Base-by-base conservation (phyloP, 2,113 vertebrate species). In the Serinus canaria region DNA sequence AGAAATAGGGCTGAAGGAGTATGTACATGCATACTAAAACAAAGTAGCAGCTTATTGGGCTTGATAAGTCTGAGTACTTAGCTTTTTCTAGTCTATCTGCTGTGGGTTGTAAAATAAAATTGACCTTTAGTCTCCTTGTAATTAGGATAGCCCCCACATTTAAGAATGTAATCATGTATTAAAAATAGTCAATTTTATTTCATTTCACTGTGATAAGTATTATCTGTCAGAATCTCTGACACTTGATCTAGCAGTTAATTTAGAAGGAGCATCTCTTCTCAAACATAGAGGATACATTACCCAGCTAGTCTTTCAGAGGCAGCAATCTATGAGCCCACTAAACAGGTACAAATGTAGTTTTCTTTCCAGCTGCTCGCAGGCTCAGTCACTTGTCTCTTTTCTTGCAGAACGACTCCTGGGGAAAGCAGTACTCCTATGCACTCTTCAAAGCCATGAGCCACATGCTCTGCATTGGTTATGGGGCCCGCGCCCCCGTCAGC, bases 361-460 rank as follows among this genome's bases (percentile, higher is more conserved):
- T 43, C 56, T 63, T 33, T 74, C 83, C 72, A 52, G 47, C 58
- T 59, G 41, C 58, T 79, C 47, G 41, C 76, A 95, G 74, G 80
- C 89, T 97, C 89, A 90, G 86, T 85, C 77, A 92, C 13, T 89
- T 91, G 72, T 82, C 83, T 95, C 41, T 89, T 95, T 81, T 95
- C 60, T 97, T 98, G 49, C 98, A 99, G 99, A 99, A 99, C 1
- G 99, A 99, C 84, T 99, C 99, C 77, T 99, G 99, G 99, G 99
- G 99, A 91, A 99, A 99, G 97, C 99, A 99, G 96, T 99, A 99
- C 92, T 99, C 99, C 0, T 99, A 99, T 1, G 99, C 99, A 24
- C 99, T 99, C 96, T 99, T 99, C 98, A 99, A 99, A 98, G 99
- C 99, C 46, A 99, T 99, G 99, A 99, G 99, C 97, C 99, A 99